phyloP scores from a whole-genome alignment of 2,888 invertebrate species.

The Kuschelorhynchus macadamiae region DNA sequence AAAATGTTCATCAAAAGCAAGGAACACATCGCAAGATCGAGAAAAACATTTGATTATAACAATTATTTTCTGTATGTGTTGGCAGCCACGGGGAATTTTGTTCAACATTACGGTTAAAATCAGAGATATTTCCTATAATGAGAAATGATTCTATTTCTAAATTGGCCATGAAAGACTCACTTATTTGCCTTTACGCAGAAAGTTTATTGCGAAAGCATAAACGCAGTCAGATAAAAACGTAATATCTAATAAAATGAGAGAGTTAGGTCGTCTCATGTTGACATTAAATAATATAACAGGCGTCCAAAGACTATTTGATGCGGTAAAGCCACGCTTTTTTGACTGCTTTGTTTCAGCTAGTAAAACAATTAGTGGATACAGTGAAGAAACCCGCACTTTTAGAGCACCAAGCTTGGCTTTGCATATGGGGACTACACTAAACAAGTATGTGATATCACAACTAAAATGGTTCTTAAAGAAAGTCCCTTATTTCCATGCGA shows the following conservation, averaged over 20 bases:
- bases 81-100: constrained; percentile 4
- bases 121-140: constrained; percentile 39
- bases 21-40: not conserved
- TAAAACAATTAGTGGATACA: constrained; percentile 47
- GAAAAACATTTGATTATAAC: constrained; percentile 15
- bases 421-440: constrained; percentile 45
- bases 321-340: constrained; percentile 49
- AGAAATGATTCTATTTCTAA: constrained; percentile 33
- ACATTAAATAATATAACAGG: constrained; percentile 18
- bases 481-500: not conserved
- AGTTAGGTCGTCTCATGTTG: constrained; percentile 40
- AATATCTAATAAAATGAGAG: constrained; percentile 53
- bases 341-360: constrained; percentile 48
- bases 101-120: constrained; percentile 34
- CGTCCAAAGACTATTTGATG: constrained; percentile 49
- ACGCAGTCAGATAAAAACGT: constrained; percentile 44
- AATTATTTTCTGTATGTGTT: constrained; percentile 16
- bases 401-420: constrained; percentile 41
- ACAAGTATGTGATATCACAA: constrained; percentile 41
- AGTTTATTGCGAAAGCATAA: constrained; percentile 38
- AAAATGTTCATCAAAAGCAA: constrained; percentile 10
- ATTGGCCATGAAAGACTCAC: constrained; percentile 20
- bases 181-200: constrained; percentile 36
- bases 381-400: constrained; percentile 24
- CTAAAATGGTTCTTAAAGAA: constrained; percentile 41